Conservation (phyloP, 2,888 invertebrate species). For the Trisateles emortualis region DNA sequence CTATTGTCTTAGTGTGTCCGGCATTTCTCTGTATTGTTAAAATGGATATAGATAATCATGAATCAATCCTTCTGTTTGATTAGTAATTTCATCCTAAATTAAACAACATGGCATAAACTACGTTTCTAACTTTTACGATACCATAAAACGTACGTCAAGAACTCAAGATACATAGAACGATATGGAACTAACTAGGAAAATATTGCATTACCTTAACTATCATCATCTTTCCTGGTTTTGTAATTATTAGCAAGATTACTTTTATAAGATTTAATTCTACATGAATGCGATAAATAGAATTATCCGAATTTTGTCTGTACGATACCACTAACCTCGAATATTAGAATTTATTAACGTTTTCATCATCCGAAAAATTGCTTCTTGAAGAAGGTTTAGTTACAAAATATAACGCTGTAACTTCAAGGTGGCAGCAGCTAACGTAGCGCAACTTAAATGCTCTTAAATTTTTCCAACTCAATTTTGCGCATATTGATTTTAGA, state of each 20-base stretch:
- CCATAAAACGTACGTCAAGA: constrained; percentile 10
- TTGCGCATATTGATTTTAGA: neutral
- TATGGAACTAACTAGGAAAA: constrained; percentile 10
- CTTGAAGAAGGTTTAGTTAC: constrained; percentile 11
- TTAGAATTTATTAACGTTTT: constrained; percentile 15
- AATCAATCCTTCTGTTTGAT: constrained; percentile 10
- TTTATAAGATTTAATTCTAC: neutral
- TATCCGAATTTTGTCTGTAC: neutral
- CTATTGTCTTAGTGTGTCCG: too few species aligned
- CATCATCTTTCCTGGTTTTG: constrained; percentile 17
- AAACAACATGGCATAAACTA: constrained; percentile 5
- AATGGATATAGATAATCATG: neutral
- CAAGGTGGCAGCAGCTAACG: constrained; percentile 23
- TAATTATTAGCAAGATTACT: constrained; percentile 2
- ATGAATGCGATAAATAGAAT: neutral
- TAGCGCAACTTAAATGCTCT: constrained; percentile 7
- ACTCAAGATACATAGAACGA: constrained; percentile 7
- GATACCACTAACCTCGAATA: constrained; percentile 10
- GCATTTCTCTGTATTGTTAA: neutral
- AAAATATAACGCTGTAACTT: constrained; percentile 17
- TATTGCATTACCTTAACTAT: constrained; percentile 11
- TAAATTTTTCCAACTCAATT: too few species aligned
- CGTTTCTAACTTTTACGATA: constrained; percentile 11
- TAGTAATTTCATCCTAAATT: constrained; percentile 29
- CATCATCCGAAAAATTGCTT: constrained; percentile 6